A percentile compares a stretch with the other conserved stretches of the same genome.
phyloP scores from a whole-genome alignment of 2,888 invertebrate genomes.

The Digitonthophagus gazella region DNA sequence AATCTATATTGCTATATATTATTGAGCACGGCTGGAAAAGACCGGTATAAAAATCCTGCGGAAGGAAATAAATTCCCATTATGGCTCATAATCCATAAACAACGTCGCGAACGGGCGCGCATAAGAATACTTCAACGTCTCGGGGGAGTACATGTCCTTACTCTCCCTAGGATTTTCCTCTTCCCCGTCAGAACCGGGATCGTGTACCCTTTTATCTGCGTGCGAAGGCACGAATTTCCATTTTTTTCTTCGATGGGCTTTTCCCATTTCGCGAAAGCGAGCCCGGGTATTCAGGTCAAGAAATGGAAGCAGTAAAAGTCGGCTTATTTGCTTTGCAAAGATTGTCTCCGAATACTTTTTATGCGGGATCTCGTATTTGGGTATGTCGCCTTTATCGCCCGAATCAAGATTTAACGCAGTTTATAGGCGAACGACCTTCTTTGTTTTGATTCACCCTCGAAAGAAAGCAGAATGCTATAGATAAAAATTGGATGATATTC shows the following conservation, averaged over 20 bases:
- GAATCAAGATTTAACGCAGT: not conserved
- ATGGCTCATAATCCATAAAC: slow-evolving; percentile 24
- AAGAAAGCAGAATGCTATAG: no score
- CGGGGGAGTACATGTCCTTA: not conserved
- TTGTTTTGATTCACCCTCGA: no score
- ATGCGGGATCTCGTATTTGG: not conserved
- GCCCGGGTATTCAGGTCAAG: not conserved
- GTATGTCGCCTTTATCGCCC: not conserved
- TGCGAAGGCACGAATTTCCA: slow-evolving; percentile 10
- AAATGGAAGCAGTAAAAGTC: slow-evolving; percentile 6
- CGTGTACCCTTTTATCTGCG: not conserved
- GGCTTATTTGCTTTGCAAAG: slow-evolving; percentile 2
- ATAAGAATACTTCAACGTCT: slow-evolving; percentile 4
- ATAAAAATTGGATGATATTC: no score
- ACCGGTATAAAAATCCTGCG: slow-evolving; percentile 11
- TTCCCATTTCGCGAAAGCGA: slow-evolving; percentile 8
- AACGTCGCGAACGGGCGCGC: slow-evolving; percentile 18
- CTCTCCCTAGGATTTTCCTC: not conserved
- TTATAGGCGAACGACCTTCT: not conserved
- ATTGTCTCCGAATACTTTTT: not conserved
- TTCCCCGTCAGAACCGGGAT: not conserved
- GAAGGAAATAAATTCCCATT: slow-evolving; percentile 23
- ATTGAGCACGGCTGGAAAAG: slow-evolving; percentile 5
- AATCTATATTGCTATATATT: slow-evolving; percentile 16
- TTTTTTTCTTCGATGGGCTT: slow-evolving; percentile 8